Percentiles rank a stretch among this genome's conserved stretches.
Evolutionary conservation across 35 echinoderm and acorn worm species (phyloP).

Genomic region (Heliocidaris tuberculata): DNA sequence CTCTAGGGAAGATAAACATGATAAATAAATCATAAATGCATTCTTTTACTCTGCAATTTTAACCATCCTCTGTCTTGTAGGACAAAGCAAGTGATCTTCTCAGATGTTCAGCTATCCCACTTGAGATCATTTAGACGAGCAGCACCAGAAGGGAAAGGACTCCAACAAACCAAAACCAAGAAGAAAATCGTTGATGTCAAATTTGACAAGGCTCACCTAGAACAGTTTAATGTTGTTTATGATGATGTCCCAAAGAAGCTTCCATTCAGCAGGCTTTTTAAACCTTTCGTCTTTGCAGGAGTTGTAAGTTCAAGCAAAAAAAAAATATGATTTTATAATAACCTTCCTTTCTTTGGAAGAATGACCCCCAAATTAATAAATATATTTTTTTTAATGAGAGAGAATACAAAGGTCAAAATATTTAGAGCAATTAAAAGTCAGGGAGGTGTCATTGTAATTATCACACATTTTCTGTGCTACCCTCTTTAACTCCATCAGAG

Average conservation of each 20-base stretch:
- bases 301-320: slow-evolving; percentile 59
- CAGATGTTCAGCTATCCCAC: neutral
- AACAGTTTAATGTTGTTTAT: slow-evolving; percentile 78
- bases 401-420: no score
- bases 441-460: no score
- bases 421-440: no score
- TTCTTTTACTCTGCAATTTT: no score
- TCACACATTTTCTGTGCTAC: no score
- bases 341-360: no score
- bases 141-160: neutral
- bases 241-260: slow-evolving; percentile 54
- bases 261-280: slow-evolving; percentile 65
- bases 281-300: slow-evolving; percentile 94
- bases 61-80: neutral
- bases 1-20: no score
- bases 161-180: neutral
- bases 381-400: no score
- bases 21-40: no score
- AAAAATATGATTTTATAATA: no score
- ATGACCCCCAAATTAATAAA: no score
- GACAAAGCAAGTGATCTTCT: neutral
- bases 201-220: slow-evolving; percentile 73
- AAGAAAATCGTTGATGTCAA: slow-evolving; percentile 61
- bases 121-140: slow-evolving; percentile 14
- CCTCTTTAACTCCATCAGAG: no score